Evolutionary conservation across 2,113 vertebrate species (phyloP).

Genomic region (Pitta sordida): DNA sequence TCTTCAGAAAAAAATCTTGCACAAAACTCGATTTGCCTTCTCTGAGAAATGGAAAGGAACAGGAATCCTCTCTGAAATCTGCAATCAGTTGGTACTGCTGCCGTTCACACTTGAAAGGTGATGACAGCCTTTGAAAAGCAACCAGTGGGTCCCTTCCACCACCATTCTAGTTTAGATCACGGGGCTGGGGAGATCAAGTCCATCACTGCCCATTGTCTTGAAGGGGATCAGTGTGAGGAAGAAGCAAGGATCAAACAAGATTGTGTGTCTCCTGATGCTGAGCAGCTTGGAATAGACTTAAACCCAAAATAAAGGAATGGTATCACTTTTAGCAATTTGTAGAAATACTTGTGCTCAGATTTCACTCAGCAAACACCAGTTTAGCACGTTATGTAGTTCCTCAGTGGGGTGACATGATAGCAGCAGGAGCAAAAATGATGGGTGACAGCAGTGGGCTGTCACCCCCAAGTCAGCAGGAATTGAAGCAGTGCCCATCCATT

Average conservation of each 20-base stretch:
- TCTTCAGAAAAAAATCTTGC: not conserved
- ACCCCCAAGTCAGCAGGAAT: not conserved
- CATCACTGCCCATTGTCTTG: not conserved
- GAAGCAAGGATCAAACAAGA: not conserved
- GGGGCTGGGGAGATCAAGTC: not conserved
- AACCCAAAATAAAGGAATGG: not conserved
- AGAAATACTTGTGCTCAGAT: not conserved
- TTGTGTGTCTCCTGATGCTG: accelerated
- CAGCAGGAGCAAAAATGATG: not conserved
- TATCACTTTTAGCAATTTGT: not conserved
- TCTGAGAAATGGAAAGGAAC: not conserved
- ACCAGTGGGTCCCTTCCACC: not conserved
- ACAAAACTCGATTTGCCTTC: not conserved
- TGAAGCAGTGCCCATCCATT: not conserved
- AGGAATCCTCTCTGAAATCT: not conserved
- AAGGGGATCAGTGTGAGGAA: not conserved
- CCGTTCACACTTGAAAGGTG: not conserved
- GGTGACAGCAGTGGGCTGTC: not conserved
- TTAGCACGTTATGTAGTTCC: not conserved
- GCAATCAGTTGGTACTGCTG: not conserved
- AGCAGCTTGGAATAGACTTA: not conserved
- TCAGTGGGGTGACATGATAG: not conserved
- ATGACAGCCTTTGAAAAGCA: not conserved
- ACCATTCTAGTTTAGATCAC: not conserved
- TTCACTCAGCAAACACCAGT: not conserved